phyloP scores from a whole-genome alignment of 2,797 vertebrate genomes.

The Mormyrus proboscirostris region DNA sequence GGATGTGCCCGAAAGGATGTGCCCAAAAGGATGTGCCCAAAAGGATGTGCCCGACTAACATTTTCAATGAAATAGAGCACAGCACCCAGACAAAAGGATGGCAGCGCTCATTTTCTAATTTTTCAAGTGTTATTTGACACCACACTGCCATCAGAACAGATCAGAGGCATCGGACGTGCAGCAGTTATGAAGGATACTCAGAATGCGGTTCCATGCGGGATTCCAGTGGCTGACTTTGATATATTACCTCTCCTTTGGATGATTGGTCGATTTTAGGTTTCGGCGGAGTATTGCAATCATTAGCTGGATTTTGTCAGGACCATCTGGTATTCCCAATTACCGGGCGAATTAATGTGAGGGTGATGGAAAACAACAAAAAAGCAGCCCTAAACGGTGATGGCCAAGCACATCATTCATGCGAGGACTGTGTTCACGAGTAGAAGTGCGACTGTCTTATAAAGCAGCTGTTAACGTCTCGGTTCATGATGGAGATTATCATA shows the following conservation, averaged over 20 bases:
- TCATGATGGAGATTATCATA: background rate
- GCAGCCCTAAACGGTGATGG: conserved; percentile 28
- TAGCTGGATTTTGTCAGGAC: conserved; percentile 55
- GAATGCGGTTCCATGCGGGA: too few relatives aligned
- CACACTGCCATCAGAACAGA: background rate
- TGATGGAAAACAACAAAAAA: conserved; percentile 27
- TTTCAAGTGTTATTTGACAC: background rate
- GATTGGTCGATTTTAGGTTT: conserved; percentile 26
- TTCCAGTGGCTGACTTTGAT: background rate
- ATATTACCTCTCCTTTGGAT: background rate
- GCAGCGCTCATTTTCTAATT: background rate
- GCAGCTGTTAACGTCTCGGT: background rate
- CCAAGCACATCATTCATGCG: conserved; percentile 22
- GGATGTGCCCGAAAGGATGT: background rate
- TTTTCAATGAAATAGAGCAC: background rate
- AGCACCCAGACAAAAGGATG: background rate
- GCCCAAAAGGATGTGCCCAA: too few relatives aligned
- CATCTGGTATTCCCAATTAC: conserved; percentile 57
- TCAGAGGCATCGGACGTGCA: background rate
- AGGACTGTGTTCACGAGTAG: background rate
- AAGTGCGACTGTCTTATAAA: background rate
- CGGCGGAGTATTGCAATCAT: conserved; percentile 50
- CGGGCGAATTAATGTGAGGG: conserved; percentile 40
- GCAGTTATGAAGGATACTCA: background rate
- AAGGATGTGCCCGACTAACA: background rate